Conservation (phyloP, 2,797 vertebrate genomes). For the Mus spretus region DNA sequence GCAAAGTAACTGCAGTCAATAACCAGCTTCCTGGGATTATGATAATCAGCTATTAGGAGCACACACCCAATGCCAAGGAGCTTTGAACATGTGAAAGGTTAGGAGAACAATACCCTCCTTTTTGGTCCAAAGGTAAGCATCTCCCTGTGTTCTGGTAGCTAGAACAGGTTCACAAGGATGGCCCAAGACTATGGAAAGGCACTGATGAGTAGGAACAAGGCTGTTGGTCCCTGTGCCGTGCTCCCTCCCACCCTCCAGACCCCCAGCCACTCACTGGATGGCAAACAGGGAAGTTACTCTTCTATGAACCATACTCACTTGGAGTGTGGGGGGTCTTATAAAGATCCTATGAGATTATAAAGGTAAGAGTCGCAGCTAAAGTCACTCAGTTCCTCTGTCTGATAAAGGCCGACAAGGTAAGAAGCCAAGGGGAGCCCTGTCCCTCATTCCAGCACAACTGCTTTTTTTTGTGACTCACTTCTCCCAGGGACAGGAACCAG, state of each 20-base stretch:
- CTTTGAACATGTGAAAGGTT: neutral
- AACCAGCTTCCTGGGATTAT: neutral
- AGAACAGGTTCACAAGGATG: neutral
- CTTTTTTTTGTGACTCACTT: neutral
- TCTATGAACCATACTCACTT: neutral
- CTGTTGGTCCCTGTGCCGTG: neutral
- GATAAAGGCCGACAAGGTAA: neutral
- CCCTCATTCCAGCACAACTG: neutral
- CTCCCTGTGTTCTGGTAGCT: neutral
- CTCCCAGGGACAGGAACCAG: neutral
- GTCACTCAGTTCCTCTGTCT: neutral
- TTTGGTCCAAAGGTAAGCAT: neutral
- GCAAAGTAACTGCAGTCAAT: neutral
- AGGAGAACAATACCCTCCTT: constrained; percentile 40
- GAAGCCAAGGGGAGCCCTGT: no score
- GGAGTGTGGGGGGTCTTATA: neutral
- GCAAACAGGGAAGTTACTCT: neutral
- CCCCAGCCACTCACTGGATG: neutral
- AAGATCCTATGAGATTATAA: neutral
- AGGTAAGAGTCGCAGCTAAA: neutral
- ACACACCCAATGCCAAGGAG: neutral
- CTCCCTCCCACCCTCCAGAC: no score
- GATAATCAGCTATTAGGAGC: neutral
- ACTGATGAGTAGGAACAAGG: neutral
- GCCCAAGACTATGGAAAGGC: neutral